A percentile compares a stretch with the other conserved stretches of the same genome.
phyloP scores from a whole-genome alignment of 2,888 invertebrate species.

The Leptogaster cylindrica region DNA sequence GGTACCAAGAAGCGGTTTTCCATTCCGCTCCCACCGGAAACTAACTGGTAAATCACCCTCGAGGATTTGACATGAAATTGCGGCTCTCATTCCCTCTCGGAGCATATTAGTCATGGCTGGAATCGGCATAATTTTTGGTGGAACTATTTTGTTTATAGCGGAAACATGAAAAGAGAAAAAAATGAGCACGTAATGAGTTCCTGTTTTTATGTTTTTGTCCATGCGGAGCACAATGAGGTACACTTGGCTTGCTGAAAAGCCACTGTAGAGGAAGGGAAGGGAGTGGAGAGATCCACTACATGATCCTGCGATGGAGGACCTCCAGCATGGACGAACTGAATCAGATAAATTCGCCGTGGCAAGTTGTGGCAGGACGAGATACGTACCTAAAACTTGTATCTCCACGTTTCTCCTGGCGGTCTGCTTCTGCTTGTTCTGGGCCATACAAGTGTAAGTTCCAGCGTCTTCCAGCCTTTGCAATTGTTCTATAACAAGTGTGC shows the following conservation, averaged over 20 bases:
- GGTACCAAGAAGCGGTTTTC: slow-evolving; percentile 73
- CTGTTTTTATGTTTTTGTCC: slow-evolving; percentile 26
- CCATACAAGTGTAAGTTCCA: slow-evolving; percentile 89
- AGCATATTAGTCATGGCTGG: slow-evolving; percentile 81
- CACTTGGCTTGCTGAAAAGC: neutral
- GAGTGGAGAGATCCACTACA: neutral
- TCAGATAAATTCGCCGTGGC: slow-evolving; percentile 32
- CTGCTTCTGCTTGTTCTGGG: slow-evolving; percentile 81
- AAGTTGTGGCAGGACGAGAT: neutral
- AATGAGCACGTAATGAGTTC: slow-evolving; percentile 37
- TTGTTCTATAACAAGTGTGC: slow-evolving; percentile 84
- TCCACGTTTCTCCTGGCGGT: slow-evolving; percentile 78
- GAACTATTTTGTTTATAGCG: slow-evolving; percentile 65
- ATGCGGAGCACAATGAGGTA: neutral
- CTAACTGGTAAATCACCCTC: slow-evolving; percentile 92
- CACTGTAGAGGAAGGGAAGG: neutral
- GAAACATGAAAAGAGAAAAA: slow-evolving; percentile 33
- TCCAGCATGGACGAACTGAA: too few relatives aligned
- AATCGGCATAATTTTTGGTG: slow-evolving; percentile 84
- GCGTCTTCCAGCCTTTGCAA: slow-evolving; percentile 85
- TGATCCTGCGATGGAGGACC: too few relatives aligned
- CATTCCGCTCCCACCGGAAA: slow-evolving; percentile 91
- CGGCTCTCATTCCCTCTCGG: slow-evolving; percentile 84
- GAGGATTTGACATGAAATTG: slow-evolving; percentile 88
- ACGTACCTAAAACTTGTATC: slow-evolving; percentile 74